A percentile compares a stretch with the other conserved stretches of the same genome.
Evolutionary conservation across 2,797 vertebrate genomes (phyloP).

Genomic region (Semaprochilodus insignis): DNA sequence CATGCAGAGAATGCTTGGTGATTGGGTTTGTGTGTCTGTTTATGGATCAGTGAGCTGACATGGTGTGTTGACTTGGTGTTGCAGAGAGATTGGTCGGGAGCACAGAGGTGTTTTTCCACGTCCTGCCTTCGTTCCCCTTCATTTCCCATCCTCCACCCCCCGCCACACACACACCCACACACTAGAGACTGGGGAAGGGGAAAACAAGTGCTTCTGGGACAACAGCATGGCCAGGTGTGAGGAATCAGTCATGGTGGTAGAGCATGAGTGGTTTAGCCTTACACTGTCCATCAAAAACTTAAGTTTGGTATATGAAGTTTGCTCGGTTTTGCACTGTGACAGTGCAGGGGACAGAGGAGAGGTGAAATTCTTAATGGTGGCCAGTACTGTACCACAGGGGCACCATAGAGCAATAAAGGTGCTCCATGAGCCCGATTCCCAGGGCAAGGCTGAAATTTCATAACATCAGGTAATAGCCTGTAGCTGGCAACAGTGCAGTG

Average conservation of each 20-base stretch:
- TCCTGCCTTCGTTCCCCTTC: constrained; percentile 25
- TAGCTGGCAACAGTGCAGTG: no score
- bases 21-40: constrained; percentile 10
- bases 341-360: no score
- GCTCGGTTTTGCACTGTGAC: not conserved
- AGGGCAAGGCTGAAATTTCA: no score
- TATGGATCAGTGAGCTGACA: constrained; percentile 3
- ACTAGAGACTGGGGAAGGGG: not conserved
- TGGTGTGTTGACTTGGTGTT: not conserved
- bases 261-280: not conserved
- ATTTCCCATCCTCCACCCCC: not conserved
- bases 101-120: constrained; percentile 10
- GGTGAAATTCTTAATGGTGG: no score
- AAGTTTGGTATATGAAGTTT: not conserved
- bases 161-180: constrained; percentile 1
- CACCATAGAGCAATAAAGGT: no score
- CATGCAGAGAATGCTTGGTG: not conserved
- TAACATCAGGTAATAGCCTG: no score
- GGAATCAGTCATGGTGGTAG: not conserved
- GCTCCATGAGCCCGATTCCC: no score
- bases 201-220: constrained; percentile 19
- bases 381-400: no score
- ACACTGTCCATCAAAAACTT: not conserved
- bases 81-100: constrained; percentile 20
- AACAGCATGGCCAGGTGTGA: constrained; percentile 34